Evolutionary conservation across 2,113 vertebrate genomes (phyloP).

Genomic region (Cryptomyrus ogoouensis): DNA sequence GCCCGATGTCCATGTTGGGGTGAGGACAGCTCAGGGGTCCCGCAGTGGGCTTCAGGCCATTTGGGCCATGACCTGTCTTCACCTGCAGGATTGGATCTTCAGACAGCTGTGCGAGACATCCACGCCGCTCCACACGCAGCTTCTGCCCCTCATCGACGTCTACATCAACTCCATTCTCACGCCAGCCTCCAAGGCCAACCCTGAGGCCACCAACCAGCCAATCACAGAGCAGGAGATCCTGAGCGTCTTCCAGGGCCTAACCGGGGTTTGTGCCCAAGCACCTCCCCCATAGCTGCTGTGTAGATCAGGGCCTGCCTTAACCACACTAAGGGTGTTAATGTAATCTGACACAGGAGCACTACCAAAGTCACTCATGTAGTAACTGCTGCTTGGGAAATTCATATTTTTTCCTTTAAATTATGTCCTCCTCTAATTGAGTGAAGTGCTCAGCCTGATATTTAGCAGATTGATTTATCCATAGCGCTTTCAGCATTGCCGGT

Average conservation of each 20-base stretch:
- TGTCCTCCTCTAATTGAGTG: not conserved
- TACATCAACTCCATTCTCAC: conserved; percentile 97
- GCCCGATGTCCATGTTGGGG: not conserved
- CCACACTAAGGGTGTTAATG: not conserved
- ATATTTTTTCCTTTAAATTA: not conserved
- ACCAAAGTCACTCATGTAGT: not conserved
- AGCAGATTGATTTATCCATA: not conserved
- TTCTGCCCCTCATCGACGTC: conserved; percentile 89
- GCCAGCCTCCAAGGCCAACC: conserved; percentile 93
- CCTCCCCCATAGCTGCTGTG: not conserved
- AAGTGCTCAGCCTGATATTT: not conserved
- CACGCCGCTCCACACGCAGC: conserved; percentile 87
- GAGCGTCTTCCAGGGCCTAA: conserved; percentile 78
- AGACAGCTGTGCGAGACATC: conserved; percentile 89
- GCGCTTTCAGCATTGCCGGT: not conserved
- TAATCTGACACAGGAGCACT: not conserved
- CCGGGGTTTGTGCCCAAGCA: conserved; percentile 58
- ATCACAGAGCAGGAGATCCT: conserved; percentile 96
- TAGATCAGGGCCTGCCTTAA: not conserved
- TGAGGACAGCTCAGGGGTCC: not conserved
- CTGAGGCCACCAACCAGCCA: conserved; percentile 95
- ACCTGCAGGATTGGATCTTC: conserved; percentile 90
- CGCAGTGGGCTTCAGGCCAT: not conserved
- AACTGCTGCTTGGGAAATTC: not conserved
- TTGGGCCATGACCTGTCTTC: not conserved